A percentile compares a stretch with the other conserved stretches of the same genome.
Conservation (phyloP, 2,888 invertebrate species). For the Lepidocyrtinus sp. region DNA sequence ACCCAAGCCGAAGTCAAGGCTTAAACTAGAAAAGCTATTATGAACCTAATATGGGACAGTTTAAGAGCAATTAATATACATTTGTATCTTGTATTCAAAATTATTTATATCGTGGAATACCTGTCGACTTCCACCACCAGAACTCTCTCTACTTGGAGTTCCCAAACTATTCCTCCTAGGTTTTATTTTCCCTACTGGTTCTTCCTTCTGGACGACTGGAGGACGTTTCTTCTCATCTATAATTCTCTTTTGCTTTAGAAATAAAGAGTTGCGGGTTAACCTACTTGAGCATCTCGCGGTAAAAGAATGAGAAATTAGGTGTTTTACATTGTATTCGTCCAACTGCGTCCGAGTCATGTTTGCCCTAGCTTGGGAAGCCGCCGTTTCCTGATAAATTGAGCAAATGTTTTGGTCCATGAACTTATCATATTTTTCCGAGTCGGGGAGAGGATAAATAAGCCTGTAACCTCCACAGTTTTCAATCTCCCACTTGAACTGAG, state of each 20-base stretch:
- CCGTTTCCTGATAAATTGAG: constrained; percentile 83
- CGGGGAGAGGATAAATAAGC: constrained; percentile 66
- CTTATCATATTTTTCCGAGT: constrained; percentile 78
- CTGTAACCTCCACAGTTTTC: constrained; percentile 84
- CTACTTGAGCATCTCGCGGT: too few species aligned
- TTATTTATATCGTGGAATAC: neutral
- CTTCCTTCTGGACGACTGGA: constrained; percentile 26
- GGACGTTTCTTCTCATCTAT: constrained; percentile 65
- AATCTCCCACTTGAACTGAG: constrained; percentile 82
- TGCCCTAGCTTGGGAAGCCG: constrained; percentile 83
- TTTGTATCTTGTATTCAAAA: neutral
- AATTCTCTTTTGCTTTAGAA: constrained; percentile 59
- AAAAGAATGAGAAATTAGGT: neutral
- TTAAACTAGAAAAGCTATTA: constrained; percentile 46
- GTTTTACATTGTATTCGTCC: constrained; percentile 78
- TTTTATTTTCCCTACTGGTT: neutral
- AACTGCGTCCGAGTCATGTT: constrained; percentile 81
- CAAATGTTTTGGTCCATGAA: constrained; percentile 84
- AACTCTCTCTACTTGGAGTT: neutral
- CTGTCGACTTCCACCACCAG: neutral
- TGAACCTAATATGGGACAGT: constrained; percentile 15
- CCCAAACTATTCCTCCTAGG: neutral
- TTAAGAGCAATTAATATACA: neutral
- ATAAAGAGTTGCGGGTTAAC: too few species aligned
- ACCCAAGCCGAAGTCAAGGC: constrained; percentile 50